Percentiles rank a stretch among this genome's conserved stretches.
These are phyloP conservation scores for Temnopleurus reevesii DNA, from an alignment of 53 echinoderm and acorn worm genomes.

Conservation along the genomic window DNA sequence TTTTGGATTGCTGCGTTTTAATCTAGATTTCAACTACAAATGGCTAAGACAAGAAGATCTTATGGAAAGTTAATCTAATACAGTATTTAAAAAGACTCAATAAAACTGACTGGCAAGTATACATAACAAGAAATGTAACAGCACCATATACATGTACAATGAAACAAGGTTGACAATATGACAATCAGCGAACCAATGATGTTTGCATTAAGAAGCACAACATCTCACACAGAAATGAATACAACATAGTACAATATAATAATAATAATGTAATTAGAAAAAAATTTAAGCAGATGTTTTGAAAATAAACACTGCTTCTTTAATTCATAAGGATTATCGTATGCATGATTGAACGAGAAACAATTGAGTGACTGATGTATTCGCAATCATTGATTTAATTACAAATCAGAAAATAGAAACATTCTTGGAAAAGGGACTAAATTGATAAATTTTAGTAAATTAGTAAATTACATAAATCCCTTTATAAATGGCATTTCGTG, in stretches of 20 bases:
- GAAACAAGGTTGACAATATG: constrained; percentile 12
- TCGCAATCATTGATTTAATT: not conserved
- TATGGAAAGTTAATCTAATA: not conserved
- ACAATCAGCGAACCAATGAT: not conserved
- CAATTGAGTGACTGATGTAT: not conserved
- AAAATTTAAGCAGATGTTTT: too few relatives aligned
- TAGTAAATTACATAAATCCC: not conserved
- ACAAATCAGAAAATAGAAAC: not conserved
- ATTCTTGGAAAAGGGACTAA: not conserved
- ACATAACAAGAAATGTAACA: constrained; percentile 37
- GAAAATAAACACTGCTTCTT: not conserved
- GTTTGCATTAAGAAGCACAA: constrained; percentile 19
- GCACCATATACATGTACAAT: constrained; percentile 33
- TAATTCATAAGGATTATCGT: not conserved
- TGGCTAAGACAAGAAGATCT: constrained; percentile 4
- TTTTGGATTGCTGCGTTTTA: too few relatives aligned
- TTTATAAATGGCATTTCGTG: not conserved
- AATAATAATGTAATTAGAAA: not conserved
- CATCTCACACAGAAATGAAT: not conserved
- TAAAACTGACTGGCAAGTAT: constrained; percentile 29
- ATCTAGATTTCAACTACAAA: too few relatives aligned
- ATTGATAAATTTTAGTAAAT: not conserved
- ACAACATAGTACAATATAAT: constrained; percentile 15
- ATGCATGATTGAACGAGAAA: not conserved
- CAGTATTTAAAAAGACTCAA: not conserved